Conservation (phyloP, 2,113 vertebrate genomes). For the Notarius quadriscutis region DNA sequence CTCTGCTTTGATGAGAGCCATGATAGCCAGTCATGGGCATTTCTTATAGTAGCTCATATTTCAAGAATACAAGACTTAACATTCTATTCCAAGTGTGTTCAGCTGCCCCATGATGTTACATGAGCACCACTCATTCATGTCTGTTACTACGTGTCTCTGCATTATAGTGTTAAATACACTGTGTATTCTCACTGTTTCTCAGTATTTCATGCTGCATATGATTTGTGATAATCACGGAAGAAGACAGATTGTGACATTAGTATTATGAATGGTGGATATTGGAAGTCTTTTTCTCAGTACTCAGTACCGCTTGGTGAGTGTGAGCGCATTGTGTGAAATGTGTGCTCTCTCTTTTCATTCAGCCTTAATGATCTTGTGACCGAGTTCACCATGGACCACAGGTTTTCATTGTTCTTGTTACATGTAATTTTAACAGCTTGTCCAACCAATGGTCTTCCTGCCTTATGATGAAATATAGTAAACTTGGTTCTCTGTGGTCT, state of each 20-base stretch:
- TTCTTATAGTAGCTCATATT: background rate
- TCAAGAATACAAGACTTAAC: background rate
- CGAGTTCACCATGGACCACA: background rate
- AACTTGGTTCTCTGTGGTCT: background rate
- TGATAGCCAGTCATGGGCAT: background rate
- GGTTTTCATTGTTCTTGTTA: background rate
- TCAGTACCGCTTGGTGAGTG: background rate
- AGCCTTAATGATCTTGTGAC: conserved; percentile 11
- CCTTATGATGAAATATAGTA: background rate
- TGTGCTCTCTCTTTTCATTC: conserved; percentile 1
- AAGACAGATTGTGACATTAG: background rate
- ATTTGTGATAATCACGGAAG: background rate
- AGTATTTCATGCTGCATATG: background rate
- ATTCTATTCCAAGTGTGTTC: background rate
- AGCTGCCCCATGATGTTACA: background rate
- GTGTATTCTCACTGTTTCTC: background rate
- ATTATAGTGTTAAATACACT: background rate
- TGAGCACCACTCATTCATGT: background rate
- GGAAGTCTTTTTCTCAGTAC: background rate
- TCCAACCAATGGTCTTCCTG: background rate
- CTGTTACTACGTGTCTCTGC: background rate
- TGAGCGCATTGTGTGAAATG: background rate
- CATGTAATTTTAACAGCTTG: conserved; percentile 3
- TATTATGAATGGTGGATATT: background rate
- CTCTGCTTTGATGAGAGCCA: background rate